Evolutionary conservation across 2,888 invertebrate species (phyloP).

Genomic region (Empis stercorea): DNA sequence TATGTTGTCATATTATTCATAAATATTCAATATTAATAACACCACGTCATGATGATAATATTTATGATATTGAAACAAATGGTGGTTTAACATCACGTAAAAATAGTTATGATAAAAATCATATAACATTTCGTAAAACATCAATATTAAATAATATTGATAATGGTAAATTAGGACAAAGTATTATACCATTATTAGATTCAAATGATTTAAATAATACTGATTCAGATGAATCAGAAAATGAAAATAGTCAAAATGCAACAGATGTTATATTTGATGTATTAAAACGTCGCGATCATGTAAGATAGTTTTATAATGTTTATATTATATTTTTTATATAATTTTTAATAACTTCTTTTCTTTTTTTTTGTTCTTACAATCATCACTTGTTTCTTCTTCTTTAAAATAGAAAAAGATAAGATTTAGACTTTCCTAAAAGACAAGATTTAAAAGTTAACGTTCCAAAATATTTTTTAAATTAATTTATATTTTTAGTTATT

Average conservation of each 20-base stretch:
- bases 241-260: conserved; percentile 38
- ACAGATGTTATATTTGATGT: conserved; percentile 44
- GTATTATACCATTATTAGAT: conserved; percentile 28
- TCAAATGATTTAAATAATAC: conserved; percentile 18
- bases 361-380: no score
- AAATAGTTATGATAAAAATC: conserved; percentile 1
- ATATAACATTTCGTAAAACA: conserved; percentile 16
- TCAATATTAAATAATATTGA: background rate
- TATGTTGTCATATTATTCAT: conserved; percentile 68
- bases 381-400: no score
- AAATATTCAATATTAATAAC: conserved; percentile 38
- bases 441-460: no score
- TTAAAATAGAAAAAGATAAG: no score
- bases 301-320: conserved; percentile 12
- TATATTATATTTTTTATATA: background rate
- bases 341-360: no score
- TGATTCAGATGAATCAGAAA: conserved; percentile 29
- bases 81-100: conserved; percentile 5
- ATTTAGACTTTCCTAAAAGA: no score
- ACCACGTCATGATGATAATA: background rate
- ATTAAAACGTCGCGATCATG: conserved; percentile 39
- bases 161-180: conserved; percentile 18
- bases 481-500: no score
- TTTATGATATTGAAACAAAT: conserved; percentile 14
- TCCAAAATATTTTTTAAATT: no score